Percentiles rank a stretch among this genome's conserved stretches.
phyloP scores from a whole-genome alignment of 2,113 vertebrate species.

The Heterochromis multidens region DNA sequence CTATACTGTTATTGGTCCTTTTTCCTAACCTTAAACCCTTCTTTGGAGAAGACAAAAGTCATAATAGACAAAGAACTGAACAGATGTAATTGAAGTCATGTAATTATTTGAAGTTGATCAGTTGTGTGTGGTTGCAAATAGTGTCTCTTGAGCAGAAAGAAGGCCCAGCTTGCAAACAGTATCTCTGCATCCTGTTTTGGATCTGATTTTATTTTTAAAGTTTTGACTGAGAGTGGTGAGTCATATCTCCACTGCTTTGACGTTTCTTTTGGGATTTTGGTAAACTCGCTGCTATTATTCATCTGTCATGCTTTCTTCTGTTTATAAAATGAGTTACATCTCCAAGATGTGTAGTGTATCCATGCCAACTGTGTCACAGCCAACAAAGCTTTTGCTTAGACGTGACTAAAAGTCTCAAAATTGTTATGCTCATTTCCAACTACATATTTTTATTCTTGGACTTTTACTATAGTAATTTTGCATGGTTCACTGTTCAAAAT shows the following conservation, averaged over 20 bases:
- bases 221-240: too few species aligned
- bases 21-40: too few species aligned
- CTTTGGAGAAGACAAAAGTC: neutral
- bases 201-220: neutral
- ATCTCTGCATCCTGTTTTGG: neutral
- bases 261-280: neutral
- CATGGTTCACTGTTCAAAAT: neutral
- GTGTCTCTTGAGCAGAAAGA: neutral
- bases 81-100: neutral
- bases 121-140: neutral
- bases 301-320: neutral
- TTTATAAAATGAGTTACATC: neutral
- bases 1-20: neutral
- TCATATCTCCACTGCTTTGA: neutral
- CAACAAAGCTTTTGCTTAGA: neutral
- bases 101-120: neutral
- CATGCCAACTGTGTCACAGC: neutral
- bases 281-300: neutral
- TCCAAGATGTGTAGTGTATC: neutral
- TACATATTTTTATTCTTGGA: neutral
- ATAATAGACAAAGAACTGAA: neutral
- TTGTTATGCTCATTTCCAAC: neutral
- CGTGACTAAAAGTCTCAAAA: neutral
- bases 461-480: neutral
- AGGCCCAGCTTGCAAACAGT: neutral